These are phyloP conservation scores for Neodontobutis hainanensis DNA, from an alignment of 2,113 vertebrate genomes.

Conservation along the genomic window DNA sequence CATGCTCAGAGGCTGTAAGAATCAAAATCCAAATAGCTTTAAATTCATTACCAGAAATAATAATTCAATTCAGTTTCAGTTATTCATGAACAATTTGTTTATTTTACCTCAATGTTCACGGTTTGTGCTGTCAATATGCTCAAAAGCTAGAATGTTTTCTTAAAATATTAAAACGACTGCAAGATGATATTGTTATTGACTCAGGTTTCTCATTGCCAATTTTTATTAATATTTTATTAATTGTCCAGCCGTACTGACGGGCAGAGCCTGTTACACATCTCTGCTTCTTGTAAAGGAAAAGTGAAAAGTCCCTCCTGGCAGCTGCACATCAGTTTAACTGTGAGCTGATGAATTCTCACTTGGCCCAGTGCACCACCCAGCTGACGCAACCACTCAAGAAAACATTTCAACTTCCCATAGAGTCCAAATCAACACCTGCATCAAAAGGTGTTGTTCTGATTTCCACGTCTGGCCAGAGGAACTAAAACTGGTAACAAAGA, in stretches of 20 bases:
- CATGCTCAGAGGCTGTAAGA: no score
- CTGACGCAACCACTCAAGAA: constrained; percentile 30
- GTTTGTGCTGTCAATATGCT: no score
- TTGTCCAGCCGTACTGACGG: not conserved
- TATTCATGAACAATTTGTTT: no score
- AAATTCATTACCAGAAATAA: no score
- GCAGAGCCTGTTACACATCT: not conserved
- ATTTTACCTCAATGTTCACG: no score
- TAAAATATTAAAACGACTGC: no score
- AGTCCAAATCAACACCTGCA: constrained; percentile 26
- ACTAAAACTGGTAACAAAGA: constrained; percentile 30
- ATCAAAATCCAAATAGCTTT: no score
- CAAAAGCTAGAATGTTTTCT: no score
- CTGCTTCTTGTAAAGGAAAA: constrained; percentile 18
- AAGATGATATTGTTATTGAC: no score
- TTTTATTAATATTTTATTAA: no score
- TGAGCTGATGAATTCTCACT: constrained; percentile 53
- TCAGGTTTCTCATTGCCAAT: no score
- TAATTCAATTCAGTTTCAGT: no score
- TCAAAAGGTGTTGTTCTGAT: constrained; percentile 28
- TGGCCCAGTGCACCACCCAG: constrained; percentile 32
- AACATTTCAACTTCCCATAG: constrained; percentile 43
- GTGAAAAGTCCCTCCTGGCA: constrained; percentile 37
- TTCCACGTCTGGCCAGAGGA: constrained; percentile 11
- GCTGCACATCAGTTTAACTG: constrained; percentile 55